Evolutionary conservation across 2,797 vertebrate genomes (phyloP), one percentile per base, ranked within the genome.

Genomic region (Dendrocincla tyrannina): DNA sequence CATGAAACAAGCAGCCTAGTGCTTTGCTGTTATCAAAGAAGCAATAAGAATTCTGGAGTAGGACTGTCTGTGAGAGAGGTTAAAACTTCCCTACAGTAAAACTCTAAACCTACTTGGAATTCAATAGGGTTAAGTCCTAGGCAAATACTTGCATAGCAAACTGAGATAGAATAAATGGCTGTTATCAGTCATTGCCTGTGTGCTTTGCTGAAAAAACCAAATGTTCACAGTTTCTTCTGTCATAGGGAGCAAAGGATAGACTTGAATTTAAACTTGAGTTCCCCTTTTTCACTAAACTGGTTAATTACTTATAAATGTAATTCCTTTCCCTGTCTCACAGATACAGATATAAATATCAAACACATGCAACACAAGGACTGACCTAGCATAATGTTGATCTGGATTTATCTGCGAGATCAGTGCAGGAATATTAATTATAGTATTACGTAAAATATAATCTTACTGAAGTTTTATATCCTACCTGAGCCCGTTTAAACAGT

Each of bases 141-240:
- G 42, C 89, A 94, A 94, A 88, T 78, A 89, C 79, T 93, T 67
- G 74, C 53, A 11, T 13, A 73, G 75, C 56, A 84, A 93, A 79
- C 76, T 35, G 47, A 86, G 89, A 66, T 12, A 86, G 89, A 88
- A 55, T 58, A 89, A 83, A 66, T 70, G 46, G 49, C 64, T 78
- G 49, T 94, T 96, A 91, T 83, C 89, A 75, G 91, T 89, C 79
- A 55, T 37, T 75, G 79, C 50, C 32, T 64, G 27, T 89, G 60
- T 89, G 55, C 89, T 93, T 89, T 94, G 42, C 85, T 91, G 69
- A 76, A 81, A 74, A 96, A 92, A 66, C 46, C 78, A 62, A 93
- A 69, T 37, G 22, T 77, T 80, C 50, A 24, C 22, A 35, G 62
- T 69, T 93, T 88, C 44, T 78, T 89, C 82, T 84, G 62, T 47